Evolutionary conservation across 2,113 vertebrate species (phyloP), one percentile per base, ranked within the genome.

Genomic region (Paracanthobrama guichenoti): DNA sequence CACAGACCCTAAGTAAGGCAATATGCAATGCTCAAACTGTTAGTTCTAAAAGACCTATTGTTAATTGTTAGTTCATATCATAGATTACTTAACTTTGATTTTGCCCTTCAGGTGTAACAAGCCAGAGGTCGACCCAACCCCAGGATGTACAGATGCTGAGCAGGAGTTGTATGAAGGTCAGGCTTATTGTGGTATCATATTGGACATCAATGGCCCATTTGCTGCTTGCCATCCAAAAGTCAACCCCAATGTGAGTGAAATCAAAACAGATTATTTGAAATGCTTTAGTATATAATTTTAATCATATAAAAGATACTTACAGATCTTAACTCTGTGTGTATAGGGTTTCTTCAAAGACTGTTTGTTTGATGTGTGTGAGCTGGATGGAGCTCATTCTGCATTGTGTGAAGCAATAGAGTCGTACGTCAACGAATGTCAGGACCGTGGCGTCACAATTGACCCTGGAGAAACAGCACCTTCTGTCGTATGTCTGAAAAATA

Each of bases 381-480:
- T 94, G 91, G 91, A 90, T 2, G 94, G 95, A 71, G 90, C 88
- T 74, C 83, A 72, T 22, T 88, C 89, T 16, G 86, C 91, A 26
- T 87, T 95, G 64, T 95, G 94, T 79, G 93, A 94, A 84, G 93
- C 93, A 39, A 91, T 95, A 6, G 94, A 94, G 86, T 91, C 93
- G 28, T 95, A 95, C 0, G 91, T 92, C 31, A 94, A 93, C 12
- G 93, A 93, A 81, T 96, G 95, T 88, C 92, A 92, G 89, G 92
- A 95, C 88, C 92, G 93, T 28, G 95, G 94, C 24, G 93, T 96
- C 83, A 90, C 60, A 64, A 88, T 95, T 4, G 87, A 82, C 8
- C 91, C 53, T 95, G 94, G 94, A 94, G 94, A 88, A 95, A 94
- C 79, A 86, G 88, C 46, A 93, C 93, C 60, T 91, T 96, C 90